phyloP scores from a whole-genome alignment of 92 coral and sea anemone species.

The Parazoanthus atlanticus region DNA sequence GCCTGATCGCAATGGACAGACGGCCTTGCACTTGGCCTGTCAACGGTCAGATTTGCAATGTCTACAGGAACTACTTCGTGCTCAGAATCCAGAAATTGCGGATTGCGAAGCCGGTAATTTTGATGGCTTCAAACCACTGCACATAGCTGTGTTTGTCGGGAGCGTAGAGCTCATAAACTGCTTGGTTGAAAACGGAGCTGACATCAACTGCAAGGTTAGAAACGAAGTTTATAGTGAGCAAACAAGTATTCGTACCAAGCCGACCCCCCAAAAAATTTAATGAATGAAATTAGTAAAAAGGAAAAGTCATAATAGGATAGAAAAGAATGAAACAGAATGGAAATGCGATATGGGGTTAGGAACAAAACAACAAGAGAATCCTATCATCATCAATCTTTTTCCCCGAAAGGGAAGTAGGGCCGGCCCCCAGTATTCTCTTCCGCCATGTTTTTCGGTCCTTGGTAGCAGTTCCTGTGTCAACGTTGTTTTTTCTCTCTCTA shows the following conservation, averaged over 20 bases:
- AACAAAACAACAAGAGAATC: too few species aligned
- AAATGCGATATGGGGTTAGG: too few species aligned
- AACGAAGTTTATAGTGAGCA: background rate
- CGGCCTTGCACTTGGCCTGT: slow-evolving; percentile 85
- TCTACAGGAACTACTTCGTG: slow-evolving; percentile 63
- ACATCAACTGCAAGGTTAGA: slow-evolving; percentile 80
- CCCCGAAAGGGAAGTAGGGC: too few species aligned
- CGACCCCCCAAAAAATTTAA: background rate
- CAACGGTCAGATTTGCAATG: slow-evolving; percentile 72
- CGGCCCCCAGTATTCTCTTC: too few species aligned
- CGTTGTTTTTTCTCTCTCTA: too few species aligned
- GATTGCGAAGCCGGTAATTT: slow-evolving; percentile 74
- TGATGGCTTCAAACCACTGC: slow-evolving; percentile 85
- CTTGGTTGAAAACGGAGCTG: slow-evolving; percentile 81
- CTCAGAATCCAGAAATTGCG: slow-evolving; percentile 15
- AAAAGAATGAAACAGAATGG: too few species aligned
- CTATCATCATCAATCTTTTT: too few species aligned
- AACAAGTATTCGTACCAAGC: background rate
- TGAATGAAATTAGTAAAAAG: background rate
- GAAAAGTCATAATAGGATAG: background rate
- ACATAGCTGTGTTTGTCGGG: slow-evolving; percentile 77
- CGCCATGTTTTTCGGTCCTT: too few species aligned
- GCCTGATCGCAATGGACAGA: slow-evolving; percentile 97
- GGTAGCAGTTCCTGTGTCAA: too few species aligned
- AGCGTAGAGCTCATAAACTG: slow-evolving; percentile 62